phyloP scores from a whole-genome alignment of 2,113 vertebrate genomes.

The Grallaria varia region DNA sequence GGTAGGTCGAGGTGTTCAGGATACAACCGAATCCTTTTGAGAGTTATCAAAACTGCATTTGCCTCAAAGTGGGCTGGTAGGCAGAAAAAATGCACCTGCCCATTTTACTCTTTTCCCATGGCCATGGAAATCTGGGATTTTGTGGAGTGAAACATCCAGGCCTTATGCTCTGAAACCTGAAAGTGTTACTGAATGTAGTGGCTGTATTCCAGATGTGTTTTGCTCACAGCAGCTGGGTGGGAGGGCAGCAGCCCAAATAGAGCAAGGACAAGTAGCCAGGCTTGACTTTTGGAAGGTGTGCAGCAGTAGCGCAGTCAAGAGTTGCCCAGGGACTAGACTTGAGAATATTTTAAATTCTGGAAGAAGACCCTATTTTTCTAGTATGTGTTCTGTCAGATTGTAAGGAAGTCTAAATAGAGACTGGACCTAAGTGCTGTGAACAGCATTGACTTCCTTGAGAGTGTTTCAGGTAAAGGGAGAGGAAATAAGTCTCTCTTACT shows the following conservation, averaged over 20 bases:
- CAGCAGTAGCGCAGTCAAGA: neutral
- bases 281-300: neutral
- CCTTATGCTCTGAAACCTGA: neutral
- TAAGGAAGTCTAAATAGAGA: neutral
- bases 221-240: neutral
- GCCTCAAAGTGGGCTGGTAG: neutral
- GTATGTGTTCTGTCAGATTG: neutral
- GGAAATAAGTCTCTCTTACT: neutral
- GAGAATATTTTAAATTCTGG: neutral
- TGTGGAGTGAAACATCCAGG: accelerated
- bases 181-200: neutral
- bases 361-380: neutral
- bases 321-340: neutral
- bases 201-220: neutral
- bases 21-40: neutral
- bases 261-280: neutral
- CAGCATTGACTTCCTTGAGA: neutral
- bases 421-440: neutral
- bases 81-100: neutral
- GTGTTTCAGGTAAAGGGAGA: neutral
- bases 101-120: neutral
- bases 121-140: neutral
- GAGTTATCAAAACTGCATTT: accelerated
- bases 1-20: neutral
- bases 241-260: neutral